Evolutionary conservation across 53 echinoderm and acorn worm species (phyloP).

Genomic region (Pentamera pediparva): DNA sequence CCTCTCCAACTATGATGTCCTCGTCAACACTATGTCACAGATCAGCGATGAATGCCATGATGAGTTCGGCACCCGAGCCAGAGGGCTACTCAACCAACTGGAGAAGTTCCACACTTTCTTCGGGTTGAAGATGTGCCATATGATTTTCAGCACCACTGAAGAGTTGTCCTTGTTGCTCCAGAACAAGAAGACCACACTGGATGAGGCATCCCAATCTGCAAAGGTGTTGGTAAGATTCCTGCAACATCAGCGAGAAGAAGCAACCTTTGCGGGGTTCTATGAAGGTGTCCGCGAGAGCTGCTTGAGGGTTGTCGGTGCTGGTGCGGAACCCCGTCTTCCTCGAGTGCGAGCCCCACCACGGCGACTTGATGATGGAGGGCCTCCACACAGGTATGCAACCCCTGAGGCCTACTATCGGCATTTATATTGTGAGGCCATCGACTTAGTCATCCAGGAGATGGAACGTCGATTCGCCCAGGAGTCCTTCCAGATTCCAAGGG

Average conservation of each 20-base stretch:
- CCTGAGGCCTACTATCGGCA: slow-evolving; percentile 4
- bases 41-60: neutral
- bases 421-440: slow-evolving; percentile 1
- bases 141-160: slow-evolving; percentile 17
- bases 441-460: slow-evolving; percentile 10
- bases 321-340: slow-evolving; percentile 19
- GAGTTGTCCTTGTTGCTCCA: neutral
- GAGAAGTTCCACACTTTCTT: slow-evolving; percentile 14
- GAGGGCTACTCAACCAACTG: slow-evolving; percentile 8
- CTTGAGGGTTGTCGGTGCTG: neutral
- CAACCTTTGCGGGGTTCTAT: neutral
- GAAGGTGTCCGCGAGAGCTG: neutral
- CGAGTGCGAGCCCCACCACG: neutral
- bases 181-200: neutral
- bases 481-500: slow-evolving; percentile 23
- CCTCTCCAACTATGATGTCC: neutral
- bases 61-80: slow-evolving; percentile 7
- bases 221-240: neutral
- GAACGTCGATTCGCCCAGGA: neutral
- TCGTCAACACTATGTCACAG: neutral
- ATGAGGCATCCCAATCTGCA: neutral
- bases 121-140: slow-evolving; percentile 8
- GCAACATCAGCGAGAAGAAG: neutral
- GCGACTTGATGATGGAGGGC: slow-evolving; percentile 12
- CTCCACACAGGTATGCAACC: slow-evolving; percentile 7